A percentile compares a stretch with the other conserved stretches of the same genome.
These are phyloP conservation scores for Oryzias woworae DNA, from an alignment of 2,113 vertebrate species.

Conservation along the genomic window DNA sequence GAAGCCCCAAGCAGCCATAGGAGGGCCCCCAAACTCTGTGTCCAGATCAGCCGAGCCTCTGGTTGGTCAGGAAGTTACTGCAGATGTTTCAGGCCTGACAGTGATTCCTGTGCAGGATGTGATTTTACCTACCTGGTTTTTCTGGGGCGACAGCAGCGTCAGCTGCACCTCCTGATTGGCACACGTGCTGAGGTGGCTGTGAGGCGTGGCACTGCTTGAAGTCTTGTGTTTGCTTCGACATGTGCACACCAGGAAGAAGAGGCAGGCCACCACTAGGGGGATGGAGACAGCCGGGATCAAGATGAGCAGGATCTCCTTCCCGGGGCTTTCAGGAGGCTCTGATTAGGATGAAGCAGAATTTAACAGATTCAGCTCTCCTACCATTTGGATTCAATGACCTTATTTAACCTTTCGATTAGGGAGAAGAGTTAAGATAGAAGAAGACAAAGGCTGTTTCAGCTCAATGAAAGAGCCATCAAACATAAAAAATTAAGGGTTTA, in stretches of 20 bases:
- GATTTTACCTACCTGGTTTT: conserved; percentile 81
- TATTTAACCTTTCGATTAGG: too few relatives aligned
- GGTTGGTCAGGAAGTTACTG: neutral
- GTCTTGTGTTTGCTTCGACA: conserved; percentile 95
- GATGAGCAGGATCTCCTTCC: conserved; percentile 95
- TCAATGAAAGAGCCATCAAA: too few relatives aligned
- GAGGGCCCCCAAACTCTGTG: too few relatives aligned
- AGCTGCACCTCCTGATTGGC: conserved; percentile 94
- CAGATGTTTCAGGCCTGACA: neutral
- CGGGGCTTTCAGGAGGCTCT: conserved; percentile 87
- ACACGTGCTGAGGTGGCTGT: conserved; percentile 84
- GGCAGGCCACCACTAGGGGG: conserved; percentile 90
- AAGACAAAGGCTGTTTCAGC: too few relatives aligned
- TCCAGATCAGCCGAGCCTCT: neutral
- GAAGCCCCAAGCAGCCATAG: too few relatives aligned
- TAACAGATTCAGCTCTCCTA: neutral
- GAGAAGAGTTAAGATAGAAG: too few relatives aligned
- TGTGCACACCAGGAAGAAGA: conserved; percentile 95
- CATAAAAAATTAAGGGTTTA: too few relatives aligned
- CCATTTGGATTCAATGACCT: too few relatives aligned
- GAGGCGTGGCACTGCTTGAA: conserved; percentile 79
- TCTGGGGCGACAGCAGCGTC: conserved; percentile 89
- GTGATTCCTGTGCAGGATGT: too few relatives aligned
- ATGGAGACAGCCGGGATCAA: conserved; percentile 93
- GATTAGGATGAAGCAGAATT: neutral